phyloP scores from a whole-genome alignment of 1,140 invertebrate genomes.

The Apis mellifera region Amel_HAv3.1 CM009936.2:16061001-16061500 shows the following conservation, averaged over 20 bases:
- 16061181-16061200: conserved; percentile 3
- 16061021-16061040: neutral
- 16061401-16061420: conserved; percentile 61
- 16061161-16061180: neutral
- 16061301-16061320: conserved; percentile 2
- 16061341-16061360: conserved; percentile 44
- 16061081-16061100: neutral
- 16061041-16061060: neutral
- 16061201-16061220: conserved; percentile 6
- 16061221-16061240: neutral
- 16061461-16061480: conserved; percentile 69
- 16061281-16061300: conserved; percentile 57
- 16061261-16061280: neutral
- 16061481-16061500: conserved; percentile 46
- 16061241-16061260: neutral
- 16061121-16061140: neutral
- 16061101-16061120: neutral
- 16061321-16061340: neutral
- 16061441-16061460: conserved; percentile 80
- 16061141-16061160: neutral
- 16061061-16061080: neutral
- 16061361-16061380: conserved; percentile 22
- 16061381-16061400: neutral
- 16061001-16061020: no score
- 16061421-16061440: conserved; percentile 75